Base-by-base conservation (phyloP, 2,888 invertebrate species). In the Tachina fera region DNA sequence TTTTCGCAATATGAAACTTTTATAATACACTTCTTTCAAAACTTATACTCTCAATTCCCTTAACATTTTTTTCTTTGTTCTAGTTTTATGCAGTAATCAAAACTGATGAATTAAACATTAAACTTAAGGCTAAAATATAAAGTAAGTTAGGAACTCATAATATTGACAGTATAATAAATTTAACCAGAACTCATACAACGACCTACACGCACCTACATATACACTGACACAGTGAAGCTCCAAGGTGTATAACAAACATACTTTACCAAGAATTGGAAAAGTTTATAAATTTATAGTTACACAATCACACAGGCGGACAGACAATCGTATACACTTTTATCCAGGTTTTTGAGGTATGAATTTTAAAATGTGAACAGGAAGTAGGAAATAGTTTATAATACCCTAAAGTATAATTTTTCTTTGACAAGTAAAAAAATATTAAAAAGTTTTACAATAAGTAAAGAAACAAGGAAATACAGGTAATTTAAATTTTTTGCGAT, bases 91-190 rank as follows among this genome's bases (percentile, higher is more conserved):
- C 14, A 49, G 49, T 60, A 76, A 82, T 76, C 68, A 82, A 63
- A 82, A 70, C 56, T 82, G 49, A 76, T 82, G 70, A 82, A 82
- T 82, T 76, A 82, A 63, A 75, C 61, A 82, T 75, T 82, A 53
- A n/a, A 51, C 75, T 82, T 63, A 8, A 63, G 81, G 81, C 70
- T 39, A 75, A 51, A 76, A 75, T 70, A 53, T 47, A 61, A 74
- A 70, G 39, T 70, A 1, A 47, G 58, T 63, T 22, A 72, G 65
- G 41, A 60, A 61, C 75, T 76, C 70, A 63, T 82, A 61, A 82
- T 63, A 82, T 82, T 70, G 68, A 82, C 75, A 82, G 70, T 67
- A 75, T 63, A 76, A 75, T 70, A 75, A 70, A 76, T 63, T 16
- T 51, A 39, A 51, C 19, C 16, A 31, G 31, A 31, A 31, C 31